Evolutionary conservation across 1,140 invertebrate genomes (phyloP).

Genomic region (Rhopalosiphum maidis): DNA sequence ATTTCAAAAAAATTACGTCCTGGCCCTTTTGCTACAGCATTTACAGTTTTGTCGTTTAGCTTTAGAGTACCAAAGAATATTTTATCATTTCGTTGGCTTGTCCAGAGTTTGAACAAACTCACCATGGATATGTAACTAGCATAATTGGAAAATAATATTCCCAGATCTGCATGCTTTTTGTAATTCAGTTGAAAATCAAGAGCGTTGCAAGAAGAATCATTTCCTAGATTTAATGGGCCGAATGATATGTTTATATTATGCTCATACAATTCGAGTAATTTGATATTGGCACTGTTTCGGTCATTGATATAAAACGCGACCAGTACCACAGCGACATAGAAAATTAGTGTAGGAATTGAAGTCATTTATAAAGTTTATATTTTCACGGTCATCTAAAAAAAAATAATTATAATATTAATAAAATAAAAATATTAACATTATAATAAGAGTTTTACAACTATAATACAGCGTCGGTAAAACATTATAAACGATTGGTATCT

Average conservation of each 20-base stretch:
- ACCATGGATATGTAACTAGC: not conserved
- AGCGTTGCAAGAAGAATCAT: not conserved
- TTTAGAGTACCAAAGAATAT: slow-evolving; percentile 43
- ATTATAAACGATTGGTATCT: not conserved
- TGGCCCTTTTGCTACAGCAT: slow-evolving; percentile 15
- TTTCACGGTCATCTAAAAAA: not conserved
- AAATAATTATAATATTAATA: not conserved
- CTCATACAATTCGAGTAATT: not conserved
- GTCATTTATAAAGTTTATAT: not conserved
- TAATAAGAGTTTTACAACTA: not conserved
- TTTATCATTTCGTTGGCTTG: slow-evolving; percentile 1
- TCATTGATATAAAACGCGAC: not conserved
- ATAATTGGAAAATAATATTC: not conserved
- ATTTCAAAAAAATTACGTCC: not conserved
- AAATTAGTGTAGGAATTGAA: not conserved
- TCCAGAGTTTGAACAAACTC: not conserved
- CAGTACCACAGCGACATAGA: not conserved
- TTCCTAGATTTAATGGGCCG: not conserved
- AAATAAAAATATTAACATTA: not conserved
- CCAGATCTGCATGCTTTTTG: not conserved
- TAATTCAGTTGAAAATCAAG: slow-evolving; percentile 31
- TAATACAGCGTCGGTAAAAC: not conserved
- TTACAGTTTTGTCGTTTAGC: not conserved
- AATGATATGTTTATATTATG: not conserved
- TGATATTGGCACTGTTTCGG: not conserved